Evolutionary conservation across 2,797 vertebrate species (phyloP).

Genomic region (Urophycis tenuis): DNA sequence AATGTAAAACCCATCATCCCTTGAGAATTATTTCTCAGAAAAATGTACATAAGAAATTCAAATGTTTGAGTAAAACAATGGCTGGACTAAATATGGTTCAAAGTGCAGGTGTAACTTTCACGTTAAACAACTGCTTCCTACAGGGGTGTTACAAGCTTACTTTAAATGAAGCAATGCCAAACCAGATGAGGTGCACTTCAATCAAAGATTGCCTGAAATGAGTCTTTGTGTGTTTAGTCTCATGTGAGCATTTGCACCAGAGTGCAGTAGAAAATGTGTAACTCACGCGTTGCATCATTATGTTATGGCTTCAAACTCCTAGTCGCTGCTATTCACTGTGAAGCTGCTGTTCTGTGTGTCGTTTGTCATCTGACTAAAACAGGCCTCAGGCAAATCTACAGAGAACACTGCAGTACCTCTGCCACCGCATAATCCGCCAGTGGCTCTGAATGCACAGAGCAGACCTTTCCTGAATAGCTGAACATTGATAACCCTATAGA

Average conservation of each 20-base stretch:
- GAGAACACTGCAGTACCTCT: not conserved
- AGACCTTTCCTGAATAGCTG: not conserved
- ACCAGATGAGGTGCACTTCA: not conserved
- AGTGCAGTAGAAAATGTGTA: not conserved
- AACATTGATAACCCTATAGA: conserved; percentile 32
- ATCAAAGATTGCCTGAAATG: not conserved
- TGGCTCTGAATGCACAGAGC: not conserved
- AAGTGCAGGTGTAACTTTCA: not conserved
- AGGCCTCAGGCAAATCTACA: not conserved
- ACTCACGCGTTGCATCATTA: not conserved
- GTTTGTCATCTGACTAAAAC: not conserved
- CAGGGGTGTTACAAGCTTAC: not conserved
- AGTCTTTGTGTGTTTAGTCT: not conserved
- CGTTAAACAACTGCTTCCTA: not conserved
- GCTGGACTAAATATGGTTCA: not conserved
- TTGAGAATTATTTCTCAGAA: not conserved
- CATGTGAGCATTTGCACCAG: too few relatives aligned
- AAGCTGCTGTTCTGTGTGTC: not conserved
- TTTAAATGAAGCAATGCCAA: not conserved
- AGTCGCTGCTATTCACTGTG: not conserved
- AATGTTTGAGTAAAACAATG: not conserved
- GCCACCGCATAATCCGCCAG: not conserved
- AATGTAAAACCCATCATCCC: not conserved
- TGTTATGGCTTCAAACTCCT: not conserved
- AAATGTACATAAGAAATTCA: not conserved